These are phyloP conservation scores for Agrotis segetum DNA, from an alignment of 2,888 invertebrate genomes.

Conservation along the genomic window DNA sequence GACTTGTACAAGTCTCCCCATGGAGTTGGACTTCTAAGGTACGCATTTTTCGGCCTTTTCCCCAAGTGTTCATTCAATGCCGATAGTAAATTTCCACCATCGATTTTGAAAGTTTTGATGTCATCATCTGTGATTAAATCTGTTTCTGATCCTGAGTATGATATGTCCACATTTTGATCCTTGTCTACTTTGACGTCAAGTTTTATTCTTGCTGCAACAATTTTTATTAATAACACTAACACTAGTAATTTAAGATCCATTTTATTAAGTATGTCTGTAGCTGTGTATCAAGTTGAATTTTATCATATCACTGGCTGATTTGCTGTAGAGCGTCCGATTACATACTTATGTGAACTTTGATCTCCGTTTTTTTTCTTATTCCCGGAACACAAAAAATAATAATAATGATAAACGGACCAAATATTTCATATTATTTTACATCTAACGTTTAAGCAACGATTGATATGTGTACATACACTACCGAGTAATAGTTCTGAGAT, in stretches of 20 bases:
- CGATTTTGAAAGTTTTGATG: slow-evolving; percentile 74
- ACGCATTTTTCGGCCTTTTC: slow-evolving; percentile 72
- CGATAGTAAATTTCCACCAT: slow-evolving; percentile 65
- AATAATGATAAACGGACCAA: slow-evolving; percentile 11
- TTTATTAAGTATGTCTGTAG: slow-evolving; percentile 1
- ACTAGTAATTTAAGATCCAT: slow-evolving; percentile 44
- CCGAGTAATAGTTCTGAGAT: no score
- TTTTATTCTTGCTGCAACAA: slow-evolving; percentile 47
- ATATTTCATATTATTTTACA: not conserved
- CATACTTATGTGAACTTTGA: slow-evolving; percentile 5
- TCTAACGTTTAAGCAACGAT: not conserved
- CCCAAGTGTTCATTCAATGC: slow-evolving; percentile 75
- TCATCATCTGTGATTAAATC: slow-evolving; percentile 73
- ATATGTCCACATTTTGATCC: slow-evolving; percentile 69
- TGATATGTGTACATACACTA: no score
- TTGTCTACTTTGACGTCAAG: slow-evolving; percentile 74
- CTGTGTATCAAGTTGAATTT: not conserved
- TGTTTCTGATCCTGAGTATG: slow-evolving; percentile 73
- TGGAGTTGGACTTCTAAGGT: slow-evolving; percentile 81
- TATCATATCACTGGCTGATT: slow-evolving; percentile 19
- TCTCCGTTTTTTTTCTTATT: slow-evolving; percentile 21
- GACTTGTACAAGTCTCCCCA: slow-evolving; percentile 83
- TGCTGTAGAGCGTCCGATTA: not conserved
- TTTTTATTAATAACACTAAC: slow-evolving; percentile 37
- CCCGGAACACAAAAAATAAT: not conserved